Evolutionary conservation across 2,113 vertebrate genomes (phyloP).

Genomic region (Vidua macroura): DNA sequence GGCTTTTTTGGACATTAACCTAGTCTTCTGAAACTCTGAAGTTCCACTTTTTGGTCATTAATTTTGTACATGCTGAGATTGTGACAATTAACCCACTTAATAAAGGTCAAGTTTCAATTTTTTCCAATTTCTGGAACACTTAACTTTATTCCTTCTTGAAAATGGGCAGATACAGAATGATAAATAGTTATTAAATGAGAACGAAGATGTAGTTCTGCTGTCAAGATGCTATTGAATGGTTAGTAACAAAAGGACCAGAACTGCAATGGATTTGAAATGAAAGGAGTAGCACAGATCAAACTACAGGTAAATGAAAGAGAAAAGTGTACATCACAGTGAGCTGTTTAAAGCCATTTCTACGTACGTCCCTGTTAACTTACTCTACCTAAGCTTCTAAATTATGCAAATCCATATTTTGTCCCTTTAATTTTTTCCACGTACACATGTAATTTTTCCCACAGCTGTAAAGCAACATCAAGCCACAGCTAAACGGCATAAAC

Average conservation of each 20-base stretch:
- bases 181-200: slow-evolving; percentile 78
- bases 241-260: slow-evolving; percentile 35
- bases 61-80: slow-evolving; percentile 80
- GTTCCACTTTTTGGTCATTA: slow-evolving; percentile 82
- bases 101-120: slow-evolving; percentile 86
- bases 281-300: background rate
- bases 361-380: background rate
- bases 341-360: background rate
- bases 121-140: slow-evolving; percentile 80
- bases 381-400: background rate
- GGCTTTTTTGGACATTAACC: slow-evolving; percentile 78
- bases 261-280: slow-evolving; percentile 33
- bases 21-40: slow-evolving; percentile 77
- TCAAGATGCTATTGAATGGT: slow-evolving; percentile 58
- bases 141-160: slow-evolving; percentile 79
- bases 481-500: background rate
- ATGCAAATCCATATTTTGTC: background rate
- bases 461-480: background rate
- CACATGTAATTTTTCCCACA: background rate
- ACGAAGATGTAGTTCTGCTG: slow-evolving; percentile 64
- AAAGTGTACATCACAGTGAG: background rate
- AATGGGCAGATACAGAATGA: slow-evolving; percentile 76
- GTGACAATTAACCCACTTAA: slow-evolving; percentile 87
- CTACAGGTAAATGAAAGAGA: slow-evolving; percentile 19
- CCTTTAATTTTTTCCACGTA: background rate